A percentile compares a stretch with the other conserved stretches of the same genome.
Evolutionary conservation across 2,797 vertebrate genomes (phyloP).

Genomic region (Sebastiscus albofasciatus): DNA sequence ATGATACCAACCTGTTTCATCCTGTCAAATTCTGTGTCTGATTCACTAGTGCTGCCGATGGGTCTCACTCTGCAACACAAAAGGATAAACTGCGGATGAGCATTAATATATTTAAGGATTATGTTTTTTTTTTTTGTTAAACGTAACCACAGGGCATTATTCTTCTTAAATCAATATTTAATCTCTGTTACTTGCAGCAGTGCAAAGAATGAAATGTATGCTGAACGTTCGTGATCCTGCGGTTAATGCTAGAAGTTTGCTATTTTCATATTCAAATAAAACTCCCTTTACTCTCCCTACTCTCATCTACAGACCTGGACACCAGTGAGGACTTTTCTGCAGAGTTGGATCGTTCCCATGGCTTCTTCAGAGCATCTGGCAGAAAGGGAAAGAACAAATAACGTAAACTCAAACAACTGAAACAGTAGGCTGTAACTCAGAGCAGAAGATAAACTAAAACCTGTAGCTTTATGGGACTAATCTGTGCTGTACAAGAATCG

Average conservation of each 20-base stretch:
- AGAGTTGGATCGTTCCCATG: constrained; percentile 98
- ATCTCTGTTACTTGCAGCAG: neutral
- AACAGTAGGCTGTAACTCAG: no score
- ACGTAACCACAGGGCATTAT: neutral
- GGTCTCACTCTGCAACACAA: constrained; percentile 90
- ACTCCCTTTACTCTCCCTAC: neutral
- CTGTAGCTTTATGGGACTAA: neutral
- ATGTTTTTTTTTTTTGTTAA: neutral
- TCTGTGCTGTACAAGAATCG: neutral
- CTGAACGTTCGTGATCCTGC: neutral
- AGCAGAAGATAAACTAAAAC: neutral
- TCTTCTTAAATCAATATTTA: neutral
- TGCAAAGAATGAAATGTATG: neutral
- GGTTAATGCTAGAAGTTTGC: neutral
- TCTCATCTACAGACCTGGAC: constrained; percentile 86
- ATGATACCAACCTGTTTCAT: constrained; percentile 93
- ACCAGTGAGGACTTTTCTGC: constrained; percentile 94
- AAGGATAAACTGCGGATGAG: neutral
- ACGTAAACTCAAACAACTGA: neutral
- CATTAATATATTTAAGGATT: neutral
- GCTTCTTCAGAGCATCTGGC: constrained; percentile 94
- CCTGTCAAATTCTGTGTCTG: constrained; percentile 95
- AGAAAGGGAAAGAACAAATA: neutral
- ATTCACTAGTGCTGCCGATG: constrained; percentile 91
- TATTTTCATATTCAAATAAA: neutral